These are phyloP conservation scores for Achroia grisella DNA, from an alignment of 1,140 invertebrate species.

Conservation along the genomic window DNA sequence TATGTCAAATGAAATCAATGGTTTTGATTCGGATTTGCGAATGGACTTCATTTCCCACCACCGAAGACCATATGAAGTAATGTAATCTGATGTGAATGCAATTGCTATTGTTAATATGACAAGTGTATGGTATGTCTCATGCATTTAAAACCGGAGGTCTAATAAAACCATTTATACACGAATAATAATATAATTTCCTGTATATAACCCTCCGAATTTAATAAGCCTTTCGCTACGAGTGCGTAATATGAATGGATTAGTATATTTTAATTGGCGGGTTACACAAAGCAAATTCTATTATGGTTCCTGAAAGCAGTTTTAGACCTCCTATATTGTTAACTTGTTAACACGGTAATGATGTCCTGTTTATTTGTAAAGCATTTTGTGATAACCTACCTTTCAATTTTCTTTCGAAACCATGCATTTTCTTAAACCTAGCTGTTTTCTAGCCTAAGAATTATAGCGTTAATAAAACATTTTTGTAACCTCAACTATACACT, in stretches of 20 bases:
- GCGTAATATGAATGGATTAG: too few relatives aligned
- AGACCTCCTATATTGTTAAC: too few relatives aligned
- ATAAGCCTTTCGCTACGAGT: too few relatives aligned
- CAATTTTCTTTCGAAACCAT: conserved; percentile 31
- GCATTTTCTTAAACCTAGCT: conserved; percentile 39
- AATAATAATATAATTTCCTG: too few relatives aligned
- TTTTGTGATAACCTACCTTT: conserved; percentile 3
- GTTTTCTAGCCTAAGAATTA: conserved; percentile 43
- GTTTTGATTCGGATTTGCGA: conserved; percentile 1
- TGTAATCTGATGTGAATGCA: not conserved
- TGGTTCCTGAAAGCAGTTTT: too few relatives aligned
- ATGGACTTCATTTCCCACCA: conserved; percentile 25
- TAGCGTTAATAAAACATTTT: conserved; percentile 48
- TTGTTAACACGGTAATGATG: conserved; percentile 41
- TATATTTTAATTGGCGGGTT: too few relatives aligned
- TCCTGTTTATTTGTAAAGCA: not conserved
- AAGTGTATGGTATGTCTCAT: conserved; percentile 37
- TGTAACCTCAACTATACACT: conserved; percentile 33
- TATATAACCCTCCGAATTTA: too few relatives aligned
- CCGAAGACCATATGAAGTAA: conserved; percentile 33
- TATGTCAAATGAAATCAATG: conserved; percentile 1
- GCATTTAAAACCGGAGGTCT: too few relatives aligned
- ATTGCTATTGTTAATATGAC: conserved; percentile 21
- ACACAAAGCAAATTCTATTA: too few relatives aligned
- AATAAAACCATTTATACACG: too few relatives aligned